Conservation (phyloP, 2,797 vertebrate genomes). For the Acrossocheilus fasciatus region DNA sequence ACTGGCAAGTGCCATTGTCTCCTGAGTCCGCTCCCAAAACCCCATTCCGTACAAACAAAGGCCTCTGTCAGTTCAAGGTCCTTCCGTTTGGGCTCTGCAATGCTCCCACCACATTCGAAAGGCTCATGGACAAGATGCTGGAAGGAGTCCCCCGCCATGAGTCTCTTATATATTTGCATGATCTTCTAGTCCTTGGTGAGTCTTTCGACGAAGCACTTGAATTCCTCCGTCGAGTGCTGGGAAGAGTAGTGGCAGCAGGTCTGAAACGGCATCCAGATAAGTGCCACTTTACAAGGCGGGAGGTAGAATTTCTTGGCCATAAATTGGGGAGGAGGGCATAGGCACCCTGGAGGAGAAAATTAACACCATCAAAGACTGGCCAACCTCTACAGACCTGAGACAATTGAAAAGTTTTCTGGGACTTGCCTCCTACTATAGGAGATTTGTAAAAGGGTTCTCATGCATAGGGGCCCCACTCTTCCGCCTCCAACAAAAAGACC, state of each 20-base stretch:
- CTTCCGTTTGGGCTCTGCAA: not conserved
- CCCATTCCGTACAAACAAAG: not conserved
- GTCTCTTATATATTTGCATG: not conserved
- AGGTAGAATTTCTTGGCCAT: not conserved
- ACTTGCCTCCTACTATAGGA: not conserved
- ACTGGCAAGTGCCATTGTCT: not conserved
- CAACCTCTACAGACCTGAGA: not conserved
- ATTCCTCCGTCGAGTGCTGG: not conserved
- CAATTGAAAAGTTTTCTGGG: slow-evolving; percentile 14
- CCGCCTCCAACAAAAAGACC: not conserved
- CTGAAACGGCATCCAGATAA: not conserved
- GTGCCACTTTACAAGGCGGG: not conserved
- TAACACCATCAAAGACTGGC: not conserved
- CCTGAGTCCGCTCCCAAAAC: not conserved
- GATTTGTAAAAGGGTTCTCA: not conserved
- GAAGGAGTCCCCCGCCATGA: not conserved
- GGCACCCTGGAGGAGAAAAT: not conserved
- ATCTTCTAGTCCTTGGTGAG: not conserved
- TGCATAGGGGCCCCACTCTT: not conserved
- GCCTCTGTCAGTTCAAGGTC: not conserved
- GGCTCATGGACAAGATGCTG: slow-evolving; percentile 21
- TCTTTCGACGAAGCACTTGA: not conserved
- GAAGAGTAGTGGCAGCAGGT: not conserved
- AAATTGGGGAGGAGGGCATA: not conserved
- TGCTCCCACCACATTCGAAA: not conserved